Evolutionary conservation across 30 jellyfish, hydroid and myxozoan genomes (phyloP), one percentile per base, ranked within the genome.

Genomic region (Morbakka virulenta): DNA sequence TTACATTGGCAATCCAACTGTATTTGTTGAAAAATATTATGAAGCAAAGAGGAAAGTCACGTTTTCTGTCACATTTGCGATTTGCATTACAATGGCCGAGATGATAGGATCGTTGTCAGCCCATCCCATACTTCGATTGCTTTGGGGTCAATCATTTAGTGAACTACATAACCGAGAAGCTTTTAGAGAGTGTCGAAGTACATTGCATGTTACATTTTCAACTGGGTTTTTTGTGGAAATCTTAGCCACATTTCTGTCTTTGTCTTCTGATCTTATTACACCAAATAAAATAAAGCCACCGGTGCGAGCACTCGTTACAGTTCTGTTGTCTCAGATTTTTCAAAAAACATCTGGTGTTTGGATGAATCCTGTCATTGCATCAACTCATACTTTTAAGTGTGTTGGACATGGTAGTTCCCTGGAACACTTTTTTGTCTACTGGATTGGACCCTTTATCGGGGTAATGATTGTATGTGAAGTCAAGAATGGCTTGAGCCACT

Each of bases 301-400:
- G 22, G 85, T 80, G 0, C 87, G 98, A n/a, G 62, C 93, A 28
- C 74, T 63, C 1, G 83, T 91, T 64, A 63, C 77, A 0, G 22
- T 84, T 47, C n/a, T 77, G 12, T 72, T 84, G 23, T 57, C 83
- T 23, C 23, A 67, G 12, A 29, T 75, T 27, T 91, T 84, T 63
- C 67, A 79, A n/a, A 51, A 76, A 29, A 83, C 88, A 64, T 52
- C 96, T 0, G 98, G 98, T 28, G 84, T 81, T 24, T 91, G 98
- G 98, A 91, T 91, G 98, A 83, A 91, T 79, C 96, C 98, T 17
- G 92, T 90, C 6, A 49, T 74, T 50, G 98, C 98, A 29, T 52
- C 98, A 4, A 85, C 95, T 13, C 92, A 74, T 74, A 91, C 98
- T 3, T 76, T 84, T 57, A 87, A 83, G 27, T 91, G 98, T 68